Conservation (phyloP, 2,797 vertebrate species). For the Alouatta caraya region DNA sequence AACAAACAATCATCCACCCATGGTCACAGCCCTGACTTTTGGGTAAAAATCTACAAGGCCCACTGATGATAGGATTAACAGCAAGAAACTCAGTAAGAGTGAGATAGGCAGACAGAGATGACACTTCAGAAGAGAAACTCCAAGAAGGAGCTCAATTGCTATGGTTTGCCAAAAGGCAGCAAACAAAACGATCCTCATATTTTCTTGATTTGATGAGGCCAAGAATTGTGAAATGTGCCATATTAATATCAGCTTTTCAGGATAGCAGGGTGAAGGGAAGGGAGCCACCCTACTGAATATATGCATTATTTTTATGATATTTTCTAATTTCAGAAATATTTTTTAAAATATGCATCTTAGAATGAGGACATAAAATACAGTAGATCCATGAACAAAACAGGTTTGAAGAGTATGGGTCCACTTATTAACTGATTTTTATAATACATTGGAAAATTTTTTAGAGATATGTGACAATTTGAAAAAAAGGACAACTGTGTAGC, state of each 20-base stretch:
- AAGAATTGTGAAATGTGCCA: not conserved
- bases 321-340: not conserved
- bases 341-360: not conserved
- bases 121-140: not conserved
- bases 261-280: not conserved
- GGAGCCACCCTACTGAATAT: not conserved
- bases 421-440: not conserved
- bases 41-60: not conserved
- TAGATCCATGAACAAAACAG: not conserved
- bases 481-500: not conserved
- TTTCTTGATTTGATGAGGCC: not conserved
- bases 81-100: not conserved
- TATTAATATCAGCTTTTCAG: not conserved
- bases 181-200: not conserved
- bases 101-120: not conserved
- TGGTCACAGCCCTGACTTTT: not conserved
- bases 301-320: not conserved
- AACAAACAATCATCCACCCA: not conserved
- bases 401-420: not conserved
- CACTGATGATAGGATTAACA: not conserved
- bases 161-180: not conserved
- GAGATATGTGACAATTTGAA: not conserved
- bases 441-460: not conserved
- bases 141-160: not conserved
- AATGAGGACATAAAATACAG: not conserved